These are phyloP conservation scores for Polydrusus tereticollis DNA, from an alignment of 2,888 invertebrate genomes.

Conservation along the genomic window DNA sequence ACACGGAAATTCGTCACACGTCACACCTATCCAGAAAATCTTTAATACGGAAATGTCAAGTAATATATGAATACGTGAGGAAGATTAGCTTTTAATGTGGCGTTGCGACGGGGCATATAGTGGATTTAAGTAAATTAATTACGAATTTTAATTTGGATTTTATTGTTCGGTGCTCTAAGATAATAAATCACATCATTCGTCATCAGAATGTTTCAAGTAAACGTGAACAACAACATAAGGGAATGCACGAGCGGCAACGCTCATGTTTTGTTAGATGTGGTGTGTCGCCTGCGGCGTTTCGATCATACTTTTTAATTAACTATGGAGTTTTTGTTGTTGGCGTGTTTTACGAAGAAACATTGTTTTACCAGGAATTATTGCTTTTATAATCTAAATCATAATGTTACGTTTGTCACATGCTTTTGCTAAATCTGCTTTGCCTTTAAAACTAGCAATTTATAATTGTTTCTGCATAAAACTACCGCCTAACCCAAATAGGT, in stretches of 20 bases:
- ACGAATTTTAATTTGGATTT: slow-evolving; percentile 39
- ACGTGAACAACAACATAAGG: slow-evolving; percentile 33
- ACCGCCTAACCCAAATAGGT: no score
- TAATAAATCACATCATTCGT: slow-evolving; percentile 45
- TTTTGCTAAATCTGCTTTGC: not conserved
- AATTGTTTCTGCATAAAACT: no score
- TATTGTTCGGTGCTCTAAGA: slow-evolving; percentile 34
- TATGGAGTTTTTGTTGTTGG: slow-evolving; percentile 22
- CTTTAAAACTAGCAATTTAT: not conserved
- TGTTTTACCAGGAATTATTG: slow-evolving; percentile 9
- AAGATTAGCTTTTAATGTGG: slow-evolving; percentile 35
- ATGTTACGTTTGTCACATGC: not conserved
- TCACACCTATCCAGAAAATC: slow-evolving; percentile 25
- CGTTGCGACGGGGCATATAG: slow-evolving; percentile 22
- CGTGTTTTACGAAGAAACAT: slow-evolving; percentile 10
- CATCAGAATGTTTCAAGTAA: slow-evolving; percentile 35
- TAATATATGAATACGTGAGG: slow-evolving; percentile 26
- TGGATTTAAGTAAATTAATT: slow-evolving; percentile 37
- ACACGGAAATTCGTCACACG: slow-evolving; percentile 31
- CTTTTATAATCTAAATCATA: not conserved
- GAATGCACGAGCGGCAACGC: slow-evolving; percentile 39
- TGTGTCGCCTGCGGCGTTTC: slow-evolving; percentile 35
- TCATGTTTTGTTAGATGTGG: slow-evolving; percentile 41
- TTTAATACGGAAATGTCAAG: slow-evolving; percentile 29
- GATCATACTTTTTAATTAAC: slow-evolving; percentile 45